Evolutionary conservation across 2,888 invertebrate species (phyloP).

Genomic region (Andrena bicolor): DNA sequence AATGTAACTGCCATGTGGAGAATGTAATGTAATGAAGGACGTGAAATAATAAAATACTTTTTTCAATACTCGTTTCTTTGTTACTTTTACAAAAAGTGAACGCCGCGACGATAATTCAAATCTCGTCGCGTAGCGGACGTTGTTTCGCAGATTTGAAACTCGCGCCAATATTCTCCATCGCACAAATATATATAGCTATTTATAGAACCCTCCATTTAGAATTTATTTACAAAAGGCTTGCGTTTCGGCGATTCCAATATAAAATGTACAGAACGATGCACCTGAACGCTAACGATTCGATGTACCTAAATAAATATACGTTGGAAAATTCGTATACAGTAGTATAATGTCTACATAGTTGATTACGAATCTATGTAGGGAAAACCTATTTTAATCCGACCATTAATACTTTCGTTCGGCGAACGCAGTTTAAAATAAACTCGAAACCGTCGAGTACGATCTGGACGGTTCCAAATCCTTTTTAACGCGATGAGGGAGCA

Average conservation of each 20-base stretch:
- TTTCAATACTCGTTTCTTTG: conserved; percentile 51
- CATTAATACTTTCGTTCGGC: conserved; percentile 41
- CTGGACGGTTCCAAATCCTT: conserved; percentile 74
- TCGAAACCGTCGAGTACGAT: conserved; percentile 70
- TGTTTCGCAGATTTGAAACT: not conserved
- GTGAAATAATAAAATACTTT: conserved; percentile 70
- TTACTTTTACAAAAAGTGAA: not conserved
- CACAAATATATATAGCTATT: not conserved
- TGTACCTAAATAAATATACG: not conserved
- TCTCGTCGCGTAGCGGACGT: not conserved
- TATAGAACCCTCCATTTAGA: not conserved
- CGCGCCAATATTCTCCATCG: not conserved
- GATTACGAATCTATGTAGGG: not conserved
- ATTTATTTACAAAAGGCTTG: not conserved
- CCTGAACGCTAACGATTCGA: not conserved
- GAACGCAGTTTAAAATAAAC: conserved; percentile 76
- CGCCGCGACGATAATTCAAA: no score
- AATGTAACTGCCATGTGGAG: conserved; percentile 70
- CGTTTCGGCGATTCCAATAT: not conserved
- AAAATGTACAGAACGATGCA: not conserved
- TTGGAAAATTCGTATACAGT: not conserved
- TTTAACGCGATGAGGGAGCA: conserved; percentile 70
- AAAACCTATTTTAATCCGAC: conserved; percentile 59
- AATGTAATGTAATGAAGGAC: conserved; percentile 65
- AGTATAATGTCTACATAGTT: not conserved